These are phyloP conservation scores for Bursaphelenchus okinawaensis DNA, from an alignment of 2,888 invertebrate genomes.

Conservation along the genomic window DNA sequence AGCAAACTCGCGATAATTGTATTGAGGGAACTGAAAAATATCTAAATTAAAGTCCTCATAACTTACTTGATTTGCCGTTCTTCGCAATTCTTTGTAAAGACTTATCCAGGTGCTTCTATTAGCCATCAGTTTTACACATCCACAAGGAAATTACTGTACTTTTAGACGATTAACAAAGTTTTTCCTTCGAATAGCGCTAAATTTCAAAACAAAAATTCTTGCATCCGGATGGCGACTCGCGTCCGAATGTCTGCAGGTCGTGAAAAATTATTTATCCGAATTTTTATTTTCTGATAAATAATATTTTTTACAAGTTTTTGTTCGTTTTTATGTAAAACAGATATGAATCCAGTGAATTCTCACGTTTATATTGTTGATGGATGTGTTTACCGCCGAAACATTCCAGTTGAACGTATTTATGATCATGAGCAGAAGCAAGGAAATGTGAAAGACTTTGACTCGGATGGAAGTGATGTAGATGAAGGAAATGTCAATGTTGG, in stretches of 20 bases:
- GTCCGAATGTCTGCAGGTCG: neutral
- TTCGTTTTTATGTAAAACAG: neutral
- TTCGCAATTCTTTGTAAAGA: constrained; percentile 51
- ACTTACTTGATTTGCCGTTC: constrained; percentile 43
- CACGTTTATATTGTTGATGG: neutral
- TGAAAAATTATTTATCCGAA: neutral
- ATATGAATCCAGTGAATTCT: neutral
- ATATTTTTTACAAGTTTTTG: neutral
- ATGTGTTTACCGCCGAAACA: constrained; percentile 3
- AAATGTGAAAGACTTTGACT: neutral
- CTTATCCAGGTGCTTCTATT: constrained; percentile 37
- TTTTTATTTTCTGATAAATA: no score
- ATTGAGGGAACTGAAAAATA: constrained; percentile 50
- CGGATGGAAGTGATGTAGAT: neutral
- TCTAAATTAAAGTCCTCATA: neutral
- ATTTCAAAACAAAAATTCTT: neutral
- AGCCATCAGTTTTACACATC: neutral
- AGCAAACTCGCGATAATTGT: constrained; percentile 53
- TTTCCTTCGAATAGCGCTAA: neutral
- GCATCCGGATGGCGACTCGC: neutral
- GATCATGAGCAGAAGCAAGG: neutral
- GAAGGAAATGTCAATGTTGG: neutral
- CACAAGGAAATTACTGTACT: neutral
- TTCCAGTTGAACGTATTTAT: constrained; percentile 1
- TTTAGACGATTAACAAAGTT: neutral